Evolutionary conservation across 2,888 invertebrate genomes (phyloP).

Genomic region (Acheta domesticus): DNA sequence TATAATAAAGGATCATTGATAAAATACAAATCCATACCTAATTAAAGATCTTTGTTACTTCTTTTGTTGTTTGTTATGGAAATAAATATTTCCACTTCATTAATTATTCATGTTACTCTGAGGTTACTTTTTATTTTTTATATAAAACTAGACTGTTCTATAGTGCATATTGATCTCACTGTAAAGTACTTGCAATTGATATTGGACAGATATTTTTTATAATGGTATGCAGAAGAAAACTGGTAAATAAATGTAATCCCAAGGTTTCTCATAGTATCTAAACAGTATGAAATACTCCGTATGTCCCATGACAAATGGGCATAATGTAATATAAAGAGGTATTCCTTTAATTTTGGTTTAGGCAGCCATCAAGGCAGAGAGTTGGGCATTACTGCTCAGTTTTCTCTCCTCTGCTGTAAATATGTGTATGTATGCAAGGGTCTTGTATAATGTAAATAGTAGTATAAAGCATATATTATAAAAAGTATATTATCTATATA

Average conservation of each 20-base stretch:
- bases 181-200: slow-evolving; percentile 6
- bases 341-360: slow-evolving; percentile 30
- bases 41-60: neutral
- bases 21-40: neutral
- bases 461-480: slow-evolving; percentile 26
- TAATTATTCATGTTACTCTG: neutral
- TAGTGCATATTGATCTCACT: neutral
- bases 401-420: slow-evolving; percentile 33
- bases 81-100: neutral
- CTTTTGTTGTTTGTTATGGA: slow-evolving; percentile 18
- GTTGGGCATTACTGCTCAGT: slow-evolving; percentile 29
- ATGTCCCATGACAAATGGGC: neutral
- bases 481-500: slow-evolving; percentile 30
- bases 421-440: slow-evolving; percentile 27
- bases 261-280: slow-evolving; percentile 19
- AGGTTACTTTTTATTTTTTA: neutral
- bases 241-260: slow-evolving; percentile 11
- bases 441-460: slow-evolving; percentile 32
- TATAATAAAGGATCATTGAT: neutral
- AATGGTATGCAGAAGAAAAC: neutral
- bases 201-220: neutral
- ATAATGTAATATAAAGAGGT: slow-evolving; percentile 32
- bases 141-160: slow-evolving; percentile 18
- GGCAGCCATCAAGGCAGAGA: slow-evolving; percentile 29
- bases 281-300: slow-evolving; percentile 29